A percentile compares a stretch with the other conserved stretches of the same genome.
Evolutionary conservation across 2,797 vertebrate species (phyloP).

Genomic region (Falco biarmicus): DNA sequence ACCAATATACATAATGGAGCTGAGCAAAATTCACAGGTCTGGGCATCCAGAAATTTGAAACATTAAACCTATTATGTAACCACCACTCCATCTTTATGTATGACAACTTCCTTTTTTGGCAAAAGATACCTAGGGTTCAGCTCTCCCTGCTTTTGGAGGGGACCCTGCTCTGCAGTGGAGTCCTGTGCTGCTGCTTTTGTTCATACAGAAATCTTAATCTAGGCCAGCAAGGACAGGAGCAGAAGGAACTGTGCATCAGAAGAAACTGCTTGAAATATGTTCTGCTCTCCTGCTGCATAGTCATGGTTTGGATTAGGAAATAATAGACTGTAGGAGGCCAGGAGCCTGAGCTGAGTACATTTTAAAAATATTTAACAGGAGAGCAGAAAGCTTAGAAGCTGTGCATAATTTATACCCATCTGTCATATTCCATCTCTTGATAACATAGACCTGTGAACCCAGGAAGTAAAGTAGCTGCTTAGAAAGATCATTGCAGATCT

Average conservation of each 20-base stretch:
- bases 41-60: neutral
- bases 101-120: neutral
- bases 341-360: constrained; percentile 41
- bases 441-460: constrained; percentile 4
- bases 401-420: constrained; percentile 51
- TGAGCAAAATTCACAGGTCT: neutral
- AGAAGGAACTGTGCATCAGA: constrained; percentile 11
- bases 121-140: neutral
- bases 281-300: constrained; percentile 4
- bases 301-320: constrained; percentile 50
- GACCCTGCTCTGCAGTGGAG: neutral
- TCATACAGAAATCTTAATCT: neutral
- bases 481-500: neutral
- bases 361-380: constrained; percentile 41
- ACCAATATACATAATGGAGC: neutral
- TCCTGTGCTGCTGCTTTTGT: neutral
- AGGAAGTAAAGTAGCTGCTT: neutral
- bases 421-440: constrained; percentile 30
- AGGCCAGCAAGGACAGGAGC: neutral
- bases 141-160: neutral
- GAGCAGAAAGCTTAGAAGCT: constrained; percentile 45
- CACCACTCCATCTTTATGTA: neutral
- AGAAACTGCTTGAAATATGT: constrained; percentile 18
- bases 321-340: constrained; percentile 42
- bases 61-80: neutral